Base-by-base conservation (phyloP, 2,113 vertebrate genomes). In the Bombycilla garrulus region DNA sequence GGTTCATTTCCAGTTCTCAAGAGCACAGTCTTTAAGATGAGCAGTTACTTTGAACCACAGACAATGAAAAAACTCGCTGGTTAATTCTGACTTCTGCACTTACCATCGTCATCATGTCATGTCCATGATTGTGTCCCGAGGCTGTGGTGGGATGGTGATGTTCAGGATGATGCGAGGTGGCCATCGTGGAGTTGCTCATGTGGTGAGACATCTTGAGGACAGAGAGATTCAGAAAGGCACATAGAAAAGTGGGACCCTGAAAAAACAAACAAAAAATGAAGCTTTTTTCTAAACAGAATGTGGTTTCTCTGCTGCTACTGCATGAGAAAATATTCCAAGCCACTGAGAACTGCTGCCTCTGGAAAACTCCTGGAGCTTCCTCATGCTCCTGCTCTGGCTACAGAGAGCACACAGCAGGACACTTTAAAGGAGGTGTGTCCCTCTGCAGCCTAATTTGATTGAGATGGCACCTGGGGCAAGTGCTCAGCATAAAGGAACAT, bases 91-190 rank as follows among this genome's bases (percentile, higher is more conserved):
- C 14, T 48, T 42, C 17, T 25, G 64, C 29, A 91, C 98, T 98
- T 51, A 99, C 99, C 99, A 98, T 98, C 96, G 96, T 97, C 91
- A 96, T 97, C 97, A 96, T 54, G 84, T 36, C 73, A 31, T 86
- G 15, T 1, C 58, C 96, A 1, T 98, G 98, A 1, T 9, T 10
- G 3, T 97, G 97, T 20, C 72, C 96, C 1, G 93, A 15, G 18
- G 88, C 31, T 4, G 95, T 61, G 4, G 94, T 95, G 5, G 93
- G 8, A 70, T 98, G 98, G 14, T 97, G 95, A 73, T 98, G 98
- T 3, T 85, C 96, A 15, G 96, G 93, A 48, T 96, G 92, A 57
- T 97, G 97, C 0, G 12, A 45, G n/a, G 85, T 13, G 22, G 96
- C 38, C 10, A 57, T 5, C 54, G 19, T 74, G 35, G 97, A 93